Conservation (phyloP, 37 sponge, comb jelly and placozoan genomes). For the Tethya wilhelma region DNA sequence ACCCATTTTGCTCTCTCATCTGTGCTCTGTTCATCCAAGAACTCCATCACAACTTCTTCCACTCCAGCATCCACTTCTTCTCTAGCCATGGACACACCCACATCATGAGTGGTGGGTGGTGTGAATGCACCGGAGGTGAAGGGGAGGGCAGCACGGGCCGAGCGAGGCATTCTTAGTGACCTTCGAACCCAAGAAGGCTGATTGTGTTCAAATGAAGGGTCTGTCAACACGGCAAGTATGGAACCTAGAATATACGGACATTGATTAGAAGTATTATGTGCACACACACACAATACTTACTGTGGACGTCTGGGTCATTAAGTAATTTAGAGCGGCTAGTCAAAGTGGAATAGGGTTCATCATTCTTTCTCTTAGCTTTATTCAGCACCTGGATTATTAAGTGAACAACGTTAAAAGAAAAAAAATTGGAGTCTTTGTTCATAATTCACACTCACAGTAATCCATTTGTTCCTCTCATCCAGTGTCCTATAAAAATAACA, state of each 20-base stretch:
- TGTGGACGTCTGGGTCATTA: constrained; percentile 23
- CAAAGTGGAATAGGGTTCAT: background rate
- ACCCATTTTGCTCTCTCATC: background rate
- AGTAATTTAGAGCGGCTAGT: background rate
- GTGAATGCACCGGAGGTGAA: background rate
- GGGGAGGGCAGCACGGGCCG: background rate
- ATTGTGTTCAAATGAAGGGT: constrained; percentile 37
- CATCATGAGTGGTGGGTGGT: background rate
- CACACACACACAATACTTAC: constrained; percentile 1
- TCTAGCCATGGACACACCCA: background rate
- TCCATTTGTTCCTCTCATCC: constrained; percentile 36
- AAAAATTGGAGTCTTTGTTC: too few relatives aligned
- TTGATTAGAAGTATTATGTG: background rate
- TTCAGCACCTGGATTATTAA: constrained; percentile 19
- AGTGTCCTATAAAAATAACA: constrained; percentile 7
- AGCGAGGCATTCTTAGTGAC: constrained; percentile 6
- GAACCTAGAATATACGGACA: background rate
- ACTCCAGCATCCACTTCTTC: constrained; percentile 8
- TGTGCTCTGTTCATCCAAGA: background rate
- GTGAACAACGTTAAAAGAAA: too few relatives aligned
- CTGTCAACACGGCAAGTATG: constrained; percentile 14
- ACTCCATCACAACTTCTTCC: background rate
- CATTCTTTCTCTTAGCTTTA: background rate
- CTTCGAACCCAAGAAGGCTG: constrained; percentile 47
- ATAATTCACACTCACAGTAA: constrained; percentile 3